Evolutionary conservation across 2,113 vertebrate species (phyloP).

Genomic region (Pipra filicauda): DNA sequence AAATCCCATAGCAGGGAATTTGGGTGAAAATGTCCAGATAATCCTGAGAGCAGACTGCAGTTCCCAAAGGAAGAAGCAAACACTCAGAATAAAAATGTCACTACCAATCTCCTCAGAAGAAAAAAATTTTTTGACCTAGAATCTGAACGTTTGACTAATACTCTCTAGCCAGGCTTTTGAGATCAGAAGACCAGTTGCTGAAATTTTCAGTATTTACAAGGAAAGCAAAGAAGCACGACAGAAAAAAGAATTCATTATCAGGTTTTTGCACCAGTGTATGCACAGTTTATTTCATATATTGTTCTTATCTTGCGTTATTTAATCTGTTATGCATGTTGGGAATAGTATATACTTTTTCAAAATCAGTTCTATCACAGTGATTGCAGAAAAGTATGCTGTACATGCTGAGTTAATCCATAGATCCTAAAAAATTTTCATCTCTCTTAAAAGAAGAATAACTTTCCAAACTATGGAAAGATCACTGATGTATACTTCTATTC

Average conservation of each 20-base stretch:
- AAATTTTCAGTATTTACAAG: background rate
- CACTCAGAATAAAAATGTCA: background rate
- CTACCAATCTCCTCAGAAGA: background rate
- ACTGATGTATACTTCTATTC: background rate
- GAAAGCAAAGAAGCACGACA: background rate
- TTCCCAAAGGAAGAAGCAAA: background rate
- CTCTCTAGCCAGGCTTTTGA: background rate
- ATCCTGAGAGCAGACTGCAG: background rate
- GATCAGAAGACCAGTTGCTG: background rate
- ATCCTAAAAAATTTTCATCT: background rate
- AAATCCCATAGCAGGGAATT: background rate
- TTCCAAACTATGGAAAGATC: background rate
- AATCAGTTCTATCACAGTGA: background rate
- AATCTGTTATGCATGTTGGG: background rate
- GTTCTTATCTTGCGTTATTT: background rate
- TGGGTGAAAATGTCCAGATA: background rate
- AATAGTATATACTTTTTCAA: background rate
- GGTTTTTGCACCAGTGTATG: background rate
- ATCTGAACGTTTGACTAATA: background rate
- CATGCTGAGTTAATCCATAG: background rate
- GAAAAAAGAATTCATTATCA: background rate
- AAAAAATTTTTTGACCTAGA: background rate
- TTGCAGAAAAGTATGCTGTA: background rate
- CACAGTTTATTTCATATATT: background rate
- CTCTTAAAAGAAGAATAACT: background rate